A percentile compares a stretch with the other conserved stretches of the same genome.
phyloP scores from a whole-genome alignment of 2,797 vertebrate species.

The Numenius phaeopus region DNA sequence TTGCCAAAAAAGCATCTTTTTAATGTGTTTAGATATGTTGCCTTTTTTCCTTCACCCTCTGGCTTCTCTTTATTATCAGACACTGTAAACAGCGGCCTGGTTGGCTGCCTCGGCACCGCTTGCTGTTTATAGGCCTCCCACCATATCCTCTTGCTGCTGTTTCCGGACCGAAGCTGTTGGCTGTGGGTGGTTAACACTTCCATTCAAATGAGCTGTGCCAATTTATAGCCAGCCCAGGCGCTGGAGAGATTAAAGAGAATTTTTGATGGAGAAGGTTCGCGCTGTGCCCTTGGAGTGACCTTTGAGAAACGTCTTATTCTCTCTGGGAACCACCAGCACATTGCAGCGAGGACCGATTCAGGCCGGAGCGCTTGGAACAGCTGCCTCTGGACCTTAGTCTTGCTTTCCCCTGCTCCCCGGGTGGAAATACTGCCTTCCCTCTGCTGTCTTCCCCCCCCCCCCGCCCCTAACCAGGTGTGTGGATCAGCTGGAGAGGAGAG shows the following conservation, averaged over 20 bases:
- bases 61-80: constrained; percentile 47
- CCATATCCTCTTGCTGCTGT: constrained; percentile 71
- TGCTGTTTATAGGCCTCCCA: constrained; percentile 70
- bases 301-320: constrained; percentile 58
- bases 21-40: constrained; percentile 32
- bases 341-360: background rate
- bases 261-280: constrained; percentile 48
- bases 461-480: background rate
- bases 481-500: constrained; percentile 38
- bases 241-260: constrained; percentile 74
- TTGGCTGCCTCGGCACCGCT: constrained; percentile 48
- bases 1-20: background rate
- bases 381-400: background rate
- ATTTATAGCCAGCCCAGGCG: constrained; percentile 53
- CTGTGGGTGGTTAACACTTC: constrained; percentile 75
- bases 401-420: background rate
- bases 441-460: background rate
- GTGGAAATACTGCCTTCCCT: background rate
- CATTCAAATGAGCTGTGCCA: constrained; percentile 71
- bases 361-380: background rate
- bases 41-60: constrained; percentile 8
- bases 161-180: constrained; percentile 73
- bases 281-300: constrained; percentile 70
- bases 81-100: constrained; percentile 47
- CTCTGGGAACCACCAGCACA: background rate